A percentile compares a stretch with the other conserved stretches of the same genome.
These are phyloP conservation scores for Notocelia uddmanniana DNA, from an alignment of 2,888 invertebrate genomes.

Conservation along the genomic window DNA sequence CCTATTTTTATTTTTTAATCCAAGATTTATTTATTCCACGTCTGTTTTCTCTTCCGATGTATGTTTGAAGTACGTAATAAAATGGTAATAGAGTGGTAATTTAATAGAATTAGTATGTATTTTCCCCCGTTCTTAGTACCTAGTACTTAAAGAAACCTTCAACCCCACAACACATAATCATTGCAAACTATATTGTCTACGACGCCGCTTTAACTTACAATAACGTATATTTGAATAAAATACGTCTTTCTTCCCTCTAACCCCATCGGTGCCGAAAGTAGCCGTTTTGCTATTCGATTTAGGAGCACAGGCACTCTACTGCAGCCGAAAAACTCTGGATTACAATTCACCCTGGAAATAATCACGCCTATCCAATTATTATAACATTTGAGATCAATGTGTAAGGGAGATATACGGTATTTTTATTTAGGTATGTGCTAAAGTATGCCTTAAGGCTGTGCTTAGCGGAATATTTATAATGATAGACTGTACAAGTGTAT, in stretches of 20 bases:
- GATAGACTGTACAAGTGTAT: background rate
- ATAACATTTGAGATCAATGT: slow-evolving; percentile 38
- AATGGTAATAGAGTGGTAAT: too few relatives aligned
- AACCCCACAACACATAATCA: slow-evolving; percentile 15
- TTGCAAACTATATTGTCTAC: slow-evolving; percentile 10
- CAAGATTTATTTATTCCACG: too few relatives aligned
- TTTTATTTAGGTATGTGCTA: background rate
- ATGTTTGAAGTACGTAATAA: too few relatives aligned
- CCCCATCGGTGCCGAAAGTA: slow-evolving; percentile 16
- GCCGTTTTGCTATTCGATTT: slow-evolving; percentile 8
- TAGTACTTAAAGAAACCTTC: slow-evolving; percentile 4
- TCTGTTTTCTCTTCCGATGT: too few relatives aligned
- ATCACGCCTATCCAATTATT: slow-evolving; percentile 29
- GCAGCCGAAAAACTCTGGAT: slow-evolving; percentile 22
- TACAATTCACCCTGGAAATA: slow-evolving; percentile 22
- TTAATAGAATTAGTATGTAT: background rate
- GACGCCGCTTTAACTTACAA: slow-evolving; percentile 24
- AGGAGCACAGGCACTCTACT: background rate
- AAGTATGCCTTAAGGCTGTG: background rate
- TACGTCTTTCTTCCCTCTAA: background rate
- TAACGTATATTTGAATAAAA: slow-evolving; percentile 35
- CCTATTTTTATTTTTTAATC: too few relatives aligned
- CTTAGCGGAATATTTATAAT: background rate
- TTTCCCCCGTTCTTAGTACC: background rate
- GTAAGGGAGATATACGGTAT: background rate